Base-by-base conservation (phyloP, 2,797 vertebrate genomes). In the Sardinella longiceps region DNA sequence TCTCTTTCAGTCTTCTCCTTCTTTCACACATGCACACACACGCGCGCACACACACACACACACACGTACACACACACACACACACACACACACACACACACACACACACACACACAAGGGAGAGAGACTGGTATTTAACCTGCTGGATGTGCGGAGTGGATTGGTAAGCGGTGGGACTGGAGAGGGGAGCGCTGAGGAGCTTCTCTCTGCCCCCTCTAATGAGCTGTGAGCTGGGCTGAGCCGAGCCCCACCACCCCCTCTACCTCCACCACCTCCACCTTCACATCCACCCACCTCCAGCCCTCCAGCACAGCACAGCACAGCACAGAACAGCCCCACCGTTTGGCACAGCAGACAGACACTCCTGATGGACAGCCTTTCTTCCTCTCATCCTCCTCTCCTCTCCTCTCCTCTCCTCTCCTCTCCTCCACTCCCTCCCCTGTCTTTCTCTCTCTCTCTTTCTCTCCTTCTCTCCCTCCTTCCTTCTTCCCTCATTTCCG, bases 401-500 rank as follows among this genome's bases (percentile, higher is more conserved):
- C 46, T 88, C 89, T 12, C 10, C 25, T 28, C 60, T 11, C 14
- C n/a, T n/a, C n/a, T n/a, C n/a, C n/a, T n/a, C n/a, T n/a, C n/a
- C n/a, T 20, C 56, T 63, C 23, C 28, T 7, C 11, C 58, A 28
- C 58, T 28, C 25, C 28, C 58, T 63, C 58, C 28, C 58, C 11
- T n/a, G 1, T 37, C 28, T 70, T 3, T 70, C 63, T 39, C 70
- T 39, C 37, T 77, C 70, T 23, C 15, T 77, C 33, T 77, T 37
- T 39, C 37, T 23, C 87, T 91, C 89, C 80, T 90, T 84, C 87
- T 82, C 88, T 87, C 89, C 84, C 86, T 86, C 83, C 87, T 85
- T 85, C 87, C 87, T 88, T 81, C 84, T 90, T 88, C 88, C 82
- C 37, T 88, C 90, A 91, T 90, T 91, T 92, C 88, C 48, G 91